Percentiles rank a stretch among this genome's conserved stretches.
These are phyloP conservation scores for Characodon lateralis DNA, from an alignment of 2,797 vertebrate species.

Conservation along the genomic window DNA sequence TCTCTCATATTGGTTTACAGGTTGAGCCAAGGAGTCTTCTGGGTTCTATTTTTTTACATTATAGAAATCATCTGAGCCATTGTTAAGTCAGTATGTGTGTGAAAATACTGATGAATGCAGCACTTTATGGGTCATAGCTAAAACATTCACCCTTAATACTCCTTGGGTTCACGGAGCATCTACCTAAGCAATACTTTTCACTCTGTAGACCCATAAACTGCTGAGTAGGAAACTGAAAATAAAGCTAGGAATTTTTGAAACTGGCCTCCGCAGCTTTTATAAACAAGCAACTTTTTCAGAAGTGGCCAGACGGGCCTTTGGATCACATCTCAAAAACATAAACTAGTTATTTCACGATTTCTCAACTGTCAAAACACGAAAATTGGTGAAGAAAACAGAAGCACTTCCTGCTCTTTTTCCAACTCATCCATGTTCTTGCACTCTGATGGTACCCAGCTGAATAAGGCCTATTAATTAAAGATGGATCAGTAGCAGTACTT, in stretches of 20 bases:
- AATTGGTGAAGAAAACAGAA: slow-evolving; percentile 63
- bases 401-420: slow-evolving; percentile 69
- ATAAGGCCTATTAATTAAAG: slow-evolving; percentile 78
- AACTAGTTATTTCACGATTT: slow-evolving; percentile 45
- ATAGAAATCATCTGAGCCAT: background rate
- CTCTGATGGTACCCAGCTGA: slow-evolving; percentile 68
- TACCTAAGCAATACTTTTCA: background rate
- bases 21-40: slow-evolving; percentile 1
- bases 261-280: slow-evolving; percentile 16
- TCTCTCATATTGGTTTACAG: background rate
- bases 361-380: slow-evolving; percentile 61
- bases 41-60: background rate
- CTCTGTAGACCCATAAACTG: slow-evolving; percentile 10
- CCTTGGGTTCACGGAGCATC: slow-evolving; percentile 9
- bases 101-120: slow-evolving; percentile 18
- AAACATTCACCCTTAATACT: background rate
- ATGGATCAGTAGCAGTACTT: slow-evolving; percentile 70
- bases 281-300: slow-evolving; percentile 25
- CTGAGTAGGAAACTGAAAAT: slow-evolving; percentile 30
- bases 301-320: slow-evolving; percentile 15
- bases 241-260: slow-evolving; percentile 29
- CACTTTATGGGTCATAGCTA: slow-evolving; percentile 10
- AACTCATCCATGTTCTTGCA: slow-evolving; percentile 67
- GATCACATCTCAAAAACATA: slow-evolving; percentile 37
- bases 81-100: slow-evolving; percentile 11